A percentile compares a stretch with the other conserved stretches of the same genome.
These are phyloP conservation scores for Polia nebulosa DNA, from an alignment of 2,888 invertebrate genomes.

Conservation along the genomic window DNA sequence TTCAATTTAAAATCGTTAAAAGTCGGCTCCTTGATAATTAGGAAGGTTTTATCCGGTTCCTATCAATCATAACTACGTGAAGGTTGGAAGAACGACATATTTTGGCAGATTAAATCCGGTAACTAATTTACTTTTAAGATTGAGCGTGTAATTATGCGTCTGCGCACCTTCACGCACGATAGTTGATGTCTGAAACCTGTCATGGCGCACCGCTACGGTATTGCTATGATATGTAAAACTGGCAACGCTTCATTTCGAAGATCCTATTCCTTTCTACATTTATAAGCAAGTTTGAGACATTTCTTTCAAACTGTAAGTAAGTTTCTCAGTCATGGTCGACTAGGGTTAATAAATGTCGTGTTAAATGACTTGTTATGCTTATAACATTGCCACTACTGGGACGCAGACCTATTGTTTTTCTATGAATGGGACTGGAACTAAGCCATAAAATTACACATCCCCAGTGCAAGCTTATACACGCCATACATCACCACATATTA, in stretches of 20 bases:
- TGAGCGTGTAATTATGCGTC: constrained; percentile 25
- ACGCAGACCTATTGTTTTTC: no score
- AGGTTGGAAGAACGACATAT: constrained; percentile 5
- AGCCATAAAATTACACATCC: not conserved
- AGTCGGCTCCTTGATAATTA: constrained; percentile 1
- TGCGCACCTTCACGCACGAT: not conserved
- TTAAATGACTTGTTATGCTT: no score
- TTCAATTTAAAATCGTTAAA: no score
- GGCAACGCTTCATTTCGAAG: not conserved
- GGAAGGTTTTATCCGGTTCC: not conserved
- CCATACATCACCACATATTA: no score
- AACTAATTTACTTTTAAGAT: constrained; percentile 22
- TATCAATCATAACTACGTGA: not conserved
- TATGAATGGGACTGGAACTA: no score
- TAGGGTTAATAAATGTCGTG: no score
- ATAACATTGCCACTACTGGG: no score
- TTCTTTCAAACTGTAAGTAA: not conserved
- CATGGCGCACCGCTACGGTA: not conserved
- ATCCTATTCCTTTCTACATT: not conserved
- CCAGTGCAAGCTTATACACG: not conserved
- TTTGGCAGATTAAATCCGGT: constrained; percentile 26
- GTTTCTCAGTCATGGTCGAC: not conserved
- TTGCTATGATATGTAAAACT: not conserved
- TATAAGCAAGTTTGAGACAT: not conserved
- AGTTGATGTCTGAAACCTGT: constrained; percentile 16